Evolutionary conservation across 2,888 invertebrate species (phyloP), one percentile per base, ranked within the genome.

Genomic region (Cristatella mucedo): DNA sequence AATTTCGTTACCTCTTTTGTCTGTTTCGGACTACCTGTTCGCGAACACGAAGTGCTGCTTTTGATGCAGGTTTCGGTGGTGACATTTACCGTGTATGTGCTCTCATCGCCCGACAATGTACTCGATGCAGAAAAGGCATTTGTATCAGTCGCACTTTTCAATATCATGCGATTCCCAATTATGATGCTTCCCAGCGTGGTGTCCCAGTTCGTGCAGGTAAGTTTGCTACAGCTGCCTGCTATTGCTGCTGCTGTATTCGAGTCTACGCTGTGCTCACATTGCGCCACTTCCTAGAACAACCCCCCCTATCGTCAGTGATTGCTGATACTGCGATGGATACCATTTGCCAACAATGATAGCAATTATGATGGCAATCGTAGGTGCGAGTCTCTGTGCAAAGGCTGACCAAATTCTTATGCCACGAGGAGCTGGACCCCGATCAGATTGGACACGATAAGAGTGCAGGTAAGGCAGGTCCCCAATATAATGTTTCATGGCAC

Each of bases 81-180:
- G 6, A 31, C 32, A 22, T 40, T 40, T 40, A n/a, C 21, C 3
- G 33, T 33, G 2, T 41, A 41, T 30, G 29, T 20, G 3, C 9
- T 41, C 22, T 7, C 30, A 7, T 37, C 29, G 16, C 37, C 37
- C 20, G 29, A 30, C 4, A 38, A 41, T 31, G 38, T 41, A 3
- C 38, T 41, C 11, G 33, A 34, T 19, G 36, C 41, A n/a, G 36
- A 38, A n/a, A 41, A 38, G 24, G 38, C 38, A 15, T 41, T 41
- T 36, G 41, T 41, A n/a, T 26, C 41, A 11, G n/a, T 41, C 15
- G 16, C 41, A n/a, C 33, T 33, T 6, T 38, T 41, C 41, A 41
- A 41, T 18, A 30, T 38, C 4, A 33, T 41, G 33, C 37, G 38
- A 15, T 41, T 29, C 22, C 24, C 38, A 4, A 38, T 41, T n/a